Percentiles rank a stretch among this genome's conserved stretches.
These are phyloP conservation scores for Melanchra persicariae DNA, from an alignment of 2,888 invertebrate genomes.

Conservation along the genomic window DNA sequence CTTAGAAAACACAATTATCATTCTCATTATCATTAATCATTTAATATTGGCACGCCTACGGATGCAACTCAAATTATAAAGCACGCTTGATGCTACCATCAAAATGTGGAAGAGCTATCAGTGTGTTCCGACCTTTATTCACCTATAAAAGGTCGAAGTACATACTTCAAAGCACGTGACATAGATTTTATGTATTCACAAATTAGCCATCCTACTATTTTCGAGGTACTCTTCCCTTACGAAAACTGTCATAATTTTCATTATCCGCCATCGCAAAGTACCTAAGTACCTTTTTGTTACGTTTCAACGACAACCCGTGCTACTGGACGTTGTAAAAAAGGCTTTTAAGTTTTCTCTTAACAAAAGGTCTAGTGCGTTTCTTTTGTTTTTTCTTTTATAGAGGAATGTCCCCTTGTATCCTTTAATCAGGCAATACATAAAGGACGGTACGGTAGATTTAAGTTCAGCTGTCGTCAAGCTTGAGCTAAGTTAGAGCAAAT, in stretches of 20 bases:
- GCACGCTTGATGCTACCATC: background rate
- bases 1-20: too few relatives aligned
- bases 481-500: too few relatives aligned
- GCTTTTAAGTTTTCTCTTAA: conserved; percentile 57
- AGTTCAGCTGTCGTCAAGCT: too few relatives aligned
- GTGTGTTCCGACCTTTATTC: background rate
- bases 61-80: background rate
- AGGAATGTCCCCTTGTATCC: background rate
- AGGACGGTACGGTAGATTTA: background rate
- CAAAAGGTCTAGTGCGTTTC: conserved; percentile 42
- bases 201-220: conserved; percentile 41
- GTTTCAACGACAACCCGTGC: conserved; percentile 52
- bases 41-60: too few relatives aligned
- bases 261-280: conserved; percentile 52
- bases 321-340: conserved; percentile 62
- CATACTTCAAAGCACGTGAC: conserved; percentile 33
- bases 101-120: too few relatives aligned
- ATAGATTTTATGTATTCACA: conserved; percentile 24
- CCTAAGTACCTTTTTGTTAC: conserved; percentile 57
- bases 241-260: conserved; percentile 54
- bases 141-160: conserved; percentile 1
- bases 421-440: conserved; percentile 15
- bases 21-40: too few relatives aligned
- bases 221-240: conserved; percentile 32
- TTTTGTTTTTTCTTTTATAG: conserved; percentile 47